These are phyloP conservation scores for Gambelia wislizenii DNA, from an alignment of 2,797 vertebrate genomes.

Conservation along the genomic window DNA sequence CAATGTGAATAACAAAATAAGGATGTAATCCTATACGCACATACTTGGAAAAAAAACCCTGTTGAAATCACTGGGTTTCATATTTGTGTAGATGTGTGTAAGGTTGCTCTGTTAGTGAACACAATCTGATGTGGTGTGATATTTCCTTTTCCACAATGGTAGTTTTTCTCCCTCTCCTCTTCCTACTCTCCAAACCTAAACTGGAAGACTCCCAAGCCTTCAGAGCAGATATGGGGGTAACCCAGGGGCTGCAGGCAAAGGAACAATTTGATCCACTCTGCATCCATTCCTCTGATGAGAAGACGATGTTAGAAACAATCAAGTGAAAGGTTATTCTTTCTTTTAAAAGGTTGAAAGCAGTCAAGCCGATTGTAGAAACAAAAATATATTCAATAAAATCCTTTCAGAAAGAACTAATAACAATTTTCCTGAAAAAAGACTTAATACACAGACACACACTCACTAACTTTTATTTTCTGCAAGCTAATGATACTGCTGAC, in stretches of 20 bases:
- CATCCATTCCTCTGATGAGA: not conserved
- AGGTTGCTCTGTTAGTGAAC: not conserved
- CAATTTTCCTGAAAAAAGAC: not conserved
- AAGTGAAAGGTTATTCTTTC: slow-evolving; percentile 4
- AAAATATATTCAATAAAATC: not conserved
- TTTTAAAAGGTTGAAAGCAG: not conserved
- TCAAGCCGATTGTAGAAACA: slow-evolving; percentile 2
- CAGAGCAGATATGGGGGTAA: not conserved
- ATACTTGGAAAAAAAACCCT: not conserved
- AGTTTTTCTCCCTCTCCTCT: too few relatives aligned
- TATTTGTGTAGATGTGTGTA: not conserved
- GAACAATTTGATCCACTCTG: not conserved
- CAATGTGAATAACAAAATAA: not conserved
- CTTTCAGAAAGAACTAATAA: slow-evolving; percentile 9
- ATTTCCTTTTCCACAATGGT: too few relatives aligned
- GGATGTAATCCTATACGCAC: not conserved
- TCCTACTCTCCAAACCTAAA: too few relatives aligned
- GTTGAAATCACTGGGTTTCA: too few relatives aligned
- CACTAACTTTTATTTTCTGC: not conserved
- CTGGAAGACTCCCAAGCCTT: too few relatives aligned
- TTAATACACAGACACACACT: not conserved
- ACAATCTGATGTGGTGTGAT: not conserved
- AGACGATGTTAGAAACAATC: not conserved
- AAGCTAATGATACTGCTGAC: slow-evolving; percentile 1
- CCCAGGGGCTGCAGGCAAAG: not conserved